A percentile compares a stretch with the other conserved stretches of the same genome.
Evolutionary conservation across 2,888 invertebrate species (phyloP).

Genomic region (Netelia melanura): DNA sequence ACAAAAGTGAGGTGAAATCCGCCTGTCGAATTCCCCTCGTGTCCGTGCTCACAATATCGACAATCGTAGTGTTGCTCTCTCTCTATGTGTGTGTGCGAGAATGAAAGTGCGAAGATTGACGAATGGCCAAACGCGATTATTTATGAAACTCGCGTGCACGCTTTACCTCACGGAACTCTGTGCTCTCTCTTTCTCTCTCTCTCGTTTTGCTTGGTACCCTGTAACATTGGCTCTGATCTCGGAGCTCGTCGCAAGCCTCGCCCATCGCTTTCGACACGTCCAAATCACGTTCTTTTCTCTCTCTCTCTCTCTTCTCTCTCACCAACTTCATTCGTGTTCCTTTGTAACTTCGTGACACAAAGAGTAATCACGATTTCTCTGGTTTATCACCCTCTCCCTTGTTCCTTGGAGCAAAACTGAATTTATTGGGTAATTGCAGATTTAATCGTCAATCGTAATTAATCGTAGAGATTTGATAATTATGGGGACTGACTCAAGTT

Average conservation of each 20-base stretch:
- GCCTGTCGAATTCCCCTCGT: slow-evolving; percentile 51
- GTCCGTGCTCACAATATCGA: slow-evolving; percentile 31
- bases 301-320: slow-evolving; percentile 12
- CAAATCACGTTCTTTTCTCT: slow-evolving; percentile 27
- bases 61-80: slow-evolving; percentile 9
- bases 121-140: slow-evolving; percentile 60
- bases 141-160: slow-evolving; percentile 59
- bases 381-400: background rate
- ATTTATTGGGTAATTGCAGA: background rate
- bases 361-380: slow-evolving; percentile 46
- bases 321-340: background rate
- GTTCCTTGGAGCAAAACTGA: background rate
- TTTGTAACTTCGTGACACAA: slow-evolving; percentile 28
- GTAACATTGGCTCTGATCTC: slow-evolving; percentile 9
- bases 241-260: slow-evolving; percentile 53
- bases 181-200: background rate
- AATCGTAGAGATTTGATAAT: background rate
- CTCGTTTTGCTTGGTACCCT: background rate
- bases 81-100: background rate
- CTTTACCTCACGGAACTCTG: background rate
- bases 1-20: slow-evolving; percentile 56
- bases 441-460: slow-evolving; percentile 6
- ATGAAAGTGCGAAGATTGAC: slow-evolving; percentile 63
- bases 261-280: slow-evolving; percentile 63
- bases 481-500: no score